Percentiles rank a stretch among this genome's conserved stretches.
phyloP scores from a whole-genome alignment of 2,888 invertebrate species.

The Dasysyrphus albostriatus region DNA sequence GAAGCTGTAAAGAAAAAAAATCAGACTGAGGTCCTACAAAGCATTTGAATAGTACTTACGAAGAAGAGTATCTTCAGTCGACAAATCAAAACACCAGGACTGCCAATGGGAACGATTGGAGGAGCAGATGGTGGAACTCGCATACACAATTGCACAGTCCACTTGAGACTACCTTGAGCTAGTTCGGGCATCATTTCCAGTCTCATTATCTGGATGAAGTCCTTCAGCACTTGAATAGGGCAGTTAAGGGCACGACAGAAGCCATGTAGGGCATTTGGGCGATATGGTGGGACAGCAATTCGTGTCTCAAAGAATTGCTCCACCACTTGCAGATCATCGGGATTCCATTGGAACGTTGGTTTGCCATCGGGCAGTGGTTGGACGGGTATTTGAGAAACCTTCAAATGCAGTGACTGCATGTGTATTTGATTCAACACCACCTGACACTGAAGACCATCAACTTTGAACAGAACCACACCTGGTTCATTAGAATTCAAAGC shows the following conservation, averaged over 20 bases:
- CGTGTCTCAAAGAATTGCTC: constrained; percentile 96
- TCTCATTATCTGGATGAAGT: constrained; percentile 91
- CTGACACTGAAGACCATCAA: constrained; percentile 93
- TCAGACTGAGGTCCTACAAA: background rate
- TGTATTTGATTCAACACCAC: constrained; percentile 94
- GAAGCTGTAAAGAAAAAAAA: constrained; percentile 85
- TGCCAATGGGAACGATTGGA: constrained; percentile 95
- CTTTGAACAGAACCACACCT: constrained; percentile 95
- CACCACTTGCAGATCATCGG: constrained; percentile 94
- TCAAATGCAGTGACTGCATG: constrained; percentile 95
- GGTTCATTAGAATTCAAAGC: constrained; percentile 91
- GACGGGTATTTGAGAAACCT: constrained; percentile 86
- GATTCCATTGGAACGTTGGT: constrained; percentile 90
- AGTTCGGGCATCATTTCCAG: constrained; percentile 87
- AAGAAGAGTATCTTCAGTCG: constrained; percentile 96
- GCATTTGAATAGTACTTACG: constrained; percentile 85
- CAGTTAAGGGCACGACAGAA: constrained; percentile 94
- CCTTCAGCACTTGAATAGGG: constrained; percentile 93
- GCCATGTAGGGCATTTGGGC: constrained; percentile 93
- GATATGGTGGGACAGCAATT: constrained; percentile 95
- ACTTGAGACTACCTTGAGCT: constrained; percentile 88
- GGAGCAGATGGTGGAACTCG: constrained; percentile 94
- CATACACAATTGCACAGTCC: constrained; percentile 96
- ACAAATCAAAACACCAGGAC: constrained; percentile 93
- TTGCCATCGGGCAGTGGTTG: constrained; percentile 92